Percentiles rank a stretch among this genome's conserved stretches.
These are phyloP conservation scores for Apodemia zela DNA, from an alignment of 2,888 invertebrate genomes.

Conservation along the genomic window DNA sequence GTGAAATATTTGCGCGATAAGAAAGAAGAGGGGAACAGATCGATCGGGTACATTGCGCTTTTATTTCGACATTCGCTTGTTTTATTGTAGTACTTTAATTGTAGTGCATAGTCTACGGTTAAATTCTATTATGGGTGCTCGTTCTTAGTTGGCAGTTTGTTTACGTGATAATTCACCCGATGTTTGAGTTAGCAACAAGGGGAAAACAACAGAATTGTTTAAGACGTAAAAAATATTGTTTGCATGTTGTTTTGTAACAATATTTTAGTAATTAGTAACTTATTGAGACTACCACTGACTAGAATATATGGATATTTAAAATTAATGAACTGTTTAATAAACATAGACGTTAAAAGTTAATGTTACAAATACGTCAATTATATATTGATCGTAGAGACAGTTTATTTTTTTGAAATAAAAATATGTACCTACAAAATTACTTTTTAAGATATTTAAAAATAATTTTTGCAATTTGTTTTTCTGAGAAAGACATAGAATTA, in stretches of 20 bases:
- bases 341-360: no score
- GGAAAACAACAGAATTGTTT: neutral
- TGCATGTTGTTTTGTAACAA: neutral
- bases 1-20: conserved; percentile 80
- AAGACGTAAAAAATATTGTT: conserved; percentile 17
- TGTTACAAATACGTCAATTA: no score
- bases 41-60: conserved; percentile 76
- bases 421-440: no score
- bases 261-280: neutral
- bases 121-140: conserved; percentile 27
- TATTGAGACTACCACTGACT: no score
- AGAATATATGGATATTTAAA: no score
- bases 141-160: conserved; percentile 22
- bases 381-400: no score
- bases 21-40: conserved; percentile 79
- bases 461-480: no score
- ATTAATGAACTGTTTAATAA: no score
- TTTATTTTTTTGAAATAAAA: no score
- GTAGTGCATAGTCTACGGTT: conserved; percentile 37
- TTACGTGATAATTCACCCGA: conserved; percentile 23
- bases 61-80: conserved; percentile 61
- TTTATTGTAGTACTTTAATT: conserved; percentile 62
- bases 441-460: no score
- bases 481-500: no score
- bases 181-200: conserved; percentile 24